Base-by-base conservation (phyloP, 2,888 invertebrate genomes). In the Capitulum mitella region DNA sequence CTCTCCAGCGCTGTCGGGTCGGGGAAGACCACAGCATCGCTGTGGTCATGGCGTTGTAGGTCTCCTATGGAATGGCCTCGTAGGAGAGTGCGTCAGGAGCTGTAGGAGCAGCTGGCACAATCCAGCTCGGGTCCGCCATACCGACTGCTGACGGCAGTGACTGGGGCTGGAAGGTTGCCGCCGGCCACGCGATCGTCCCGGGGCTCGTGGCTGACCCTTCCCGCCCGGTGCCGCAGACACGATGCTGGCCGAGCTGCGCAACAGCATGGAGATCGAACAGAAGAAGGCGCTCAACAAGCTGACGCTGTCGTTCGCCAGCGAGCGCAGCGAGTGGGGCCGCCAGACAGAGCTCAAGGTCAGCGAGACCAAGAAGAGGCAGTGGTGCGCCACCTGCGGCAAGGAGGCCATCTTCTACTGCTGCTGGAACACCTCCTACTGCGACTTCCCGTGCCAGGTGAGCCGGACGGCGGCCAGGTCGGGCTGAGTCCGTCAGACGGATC, bases 341-440 rank as follows among this genome's bases (percentile, higher is more conserved):
- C 88, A 89, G 79, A 89, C 90, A 79, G 92, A 93, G 83, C 84
- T 88, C 0, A 94, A 95, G 80, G 89, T 96, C 51, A 91, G 91
- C 79, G 91, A 92, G 78, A 90, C 93, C 16, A 97, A 97, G 87
- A 89, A 90, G 70, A 95, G 93, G 84, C 95, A 95, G 85, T 97
- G 97, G 97, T 97, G 97, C 85, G 92, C 93, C 0, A 89, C 90
- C 84, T 97, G 97, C 86, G 89, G 90, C 64, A 92, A 92, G 82
- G 96, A 96, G 86, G 94, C 97, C 0, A 91, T 92, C 83, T 94
- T 94, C 86, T 95, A 95, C 86, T 97, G 97, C 84, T 97, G 97
- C 85, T 97, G 97, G 96, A 97, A 96, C 87, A 96, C 96, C 0
- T 91, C 94, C 78, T 97, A 97, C 86, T 97, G 97, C 86, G 93